These are phyloP conservation scores for Cyprinodon diabolis DNA, from an alignment of 2,797 vertebrate genomes.

Conservation along the genomic window DNA sequence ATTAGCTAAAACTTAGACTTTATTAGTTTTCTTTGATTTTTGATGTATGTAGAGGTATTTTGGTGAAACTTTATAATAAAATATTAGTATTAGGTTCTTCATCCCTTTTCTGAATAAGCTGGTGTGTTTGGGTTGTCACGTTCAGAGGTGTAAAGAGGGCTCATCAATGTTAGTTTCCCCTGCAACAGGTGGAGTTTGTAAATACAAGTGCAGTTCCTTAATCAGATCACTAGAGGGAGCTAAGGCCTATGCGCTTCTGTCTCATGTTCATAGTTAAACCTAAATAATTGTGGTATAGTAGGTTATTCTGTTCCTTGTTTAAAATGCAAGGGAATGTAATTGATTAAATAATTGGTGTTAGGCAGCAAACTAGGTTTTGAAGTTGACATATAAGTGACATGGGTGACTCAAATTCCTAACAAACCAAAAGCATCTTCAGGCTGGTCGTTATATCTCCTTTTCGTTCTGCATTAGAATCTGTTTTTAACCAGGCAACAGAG, in stretches of 20 bases:
- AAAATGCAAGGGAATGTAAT: no score
- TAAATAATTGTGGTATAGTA: no score
- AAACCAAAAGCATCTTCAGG: not conserved
- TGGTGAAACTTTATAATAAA: not conserved
- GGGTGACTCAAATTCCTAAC: no score
- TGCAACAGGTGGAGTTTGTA: not conserved
- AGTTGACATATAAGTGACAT: no score
- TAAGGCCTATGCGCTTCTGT: not conserved
- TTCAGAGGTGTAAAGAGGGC: no score
- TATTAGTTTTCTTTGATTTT: not conserved
- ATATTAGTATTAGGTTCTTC: not conserved
- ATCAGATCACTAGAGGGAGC: not conserved
- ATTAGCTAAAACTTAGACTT: not conserved
- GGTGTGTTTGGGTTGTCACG: not conserved
- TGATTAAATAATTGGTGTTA: no score
- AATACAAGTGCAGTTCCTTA: not conserved
- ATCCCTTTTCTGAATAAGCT: not conserved
- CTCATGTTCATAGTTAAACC: no score
- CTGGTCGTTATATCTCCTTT: not conserved
- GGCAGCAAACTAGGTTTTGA: no score
- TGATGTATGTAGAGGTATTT: not conserved
- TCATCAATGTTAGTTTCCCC: not conserved
- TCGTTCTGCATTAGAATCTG: not conserved
- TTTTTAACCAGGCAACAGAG: not conserved
- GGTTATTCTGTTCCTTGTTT: not conserved